phyloP scores from a whole-genome alignment of 2,113 vertebrate genomes.

The Eptatretus burgeri region DNA sequence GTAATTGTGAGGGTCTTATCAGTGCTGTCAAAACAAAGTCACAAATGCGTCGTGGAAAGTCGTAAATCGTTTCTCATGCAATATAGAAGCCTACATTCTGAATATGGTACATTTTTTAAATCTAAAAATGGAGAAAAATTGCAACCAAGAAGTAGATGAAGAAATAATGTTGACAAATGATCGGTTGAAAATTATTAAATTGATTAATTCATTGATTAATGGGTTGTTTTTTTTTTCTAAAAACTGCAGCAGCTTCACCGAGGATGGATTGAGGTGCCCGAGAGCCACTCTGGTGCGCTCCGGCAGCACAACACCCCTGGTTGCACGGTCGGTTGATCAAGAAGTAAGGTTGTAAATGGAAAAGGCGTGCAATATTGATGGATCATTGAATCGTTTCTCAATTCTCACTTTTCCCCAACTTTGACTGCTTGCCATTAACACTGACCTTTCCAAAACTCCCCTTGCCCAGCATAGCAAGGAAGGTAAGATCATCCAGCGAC shows the following conservation, averaged over 20 bases:
- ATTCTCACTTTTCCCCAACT: background rate
- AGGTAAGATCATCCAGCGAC: slow-evolving; percentile 42
- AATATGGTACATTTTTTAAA: too few species aligned
- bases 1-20: too few species aligned
- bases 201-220: too few species aligned
- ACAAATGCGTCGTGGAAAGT: background rate
- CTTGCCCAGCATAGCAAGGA: slow-evolving; percentile 72
- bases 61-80: too few species aligned
- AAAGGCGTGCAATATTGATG: slow-evolving; percentile 5
- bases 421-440: background rate
- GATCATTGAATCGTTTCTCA: too few species aligned
- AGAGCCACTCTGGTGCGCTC: too few species aligned
- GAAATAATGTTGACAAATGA: too few species aligned
- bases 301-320: too few species aligned
- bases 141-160: too few species aligned
- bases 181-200: too few species aligned
- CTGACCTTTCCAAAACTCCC: slow-evolving; percentile 63
- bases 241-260: background rate
- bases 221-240: background rate
- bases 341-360: background rate
- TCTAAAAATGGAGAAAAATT: too few species aligned
- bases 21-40: background rate
- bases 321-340: background rate
- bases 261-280: background rate
- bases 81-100: too few species aligned